These are phyloP conservation scores for Hemistola chrysoprasaria DNA, from an alignment of 2,888 invertebrate genomes.

Conservation along the genomic window DNA sequence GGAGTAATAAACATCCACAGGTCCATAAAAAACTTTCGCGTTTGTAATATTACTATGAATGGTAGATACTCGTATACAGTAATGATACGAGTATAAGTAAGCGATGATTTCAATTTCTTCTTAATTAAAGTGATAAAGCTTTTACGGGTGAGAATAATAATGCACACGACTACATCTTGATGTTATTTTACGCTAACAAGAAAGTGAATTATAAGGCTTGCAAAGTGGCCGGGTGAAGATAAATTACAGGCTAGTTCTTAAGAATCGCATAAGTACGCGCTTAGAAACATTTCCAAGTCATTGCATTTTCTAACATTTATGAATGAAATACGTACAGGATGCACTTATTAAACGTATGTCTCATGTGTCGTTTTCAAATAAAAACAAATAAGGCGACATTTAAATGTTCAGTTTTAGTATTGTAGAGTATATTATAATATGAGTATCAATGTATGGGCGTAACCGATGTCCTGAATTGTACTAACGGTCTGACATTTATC, in stretches of 20 bases:
- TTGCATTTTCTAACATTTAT: constrained; percentile 44
- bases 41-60: too few relatives aligned
- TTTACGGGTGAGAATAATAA: background rate
- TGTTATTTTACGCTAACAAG: constrained; percentile 44
- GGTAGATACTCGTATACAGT: too few relatives aligned
- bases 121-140: too few relatives aligned
- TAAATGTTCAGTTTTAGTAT: too few relatives aligned
- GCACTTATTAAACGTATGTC: constrained; percentile 1
- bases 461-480: constrained; percentile 56
- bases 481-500: constrained; percentile 42
- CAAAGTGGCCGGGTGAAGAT: constrained; percentile 41
- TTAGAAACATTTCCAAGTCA: constrained; percentile 38
- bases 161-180: constrained; percentile 4
- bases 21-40: too few relatives aligned
- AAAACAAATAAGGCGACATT: too few relatives aligned
- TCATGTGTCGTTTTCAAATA: too few relatives aligned
- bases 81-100: background rate
- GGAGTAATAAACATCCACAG: too few relatives aligned
- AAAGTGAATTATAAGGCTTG: constrained; percentile 57
- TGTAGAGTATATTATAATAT: too few relatives aligned
- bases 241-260: constrained; percentile 53
- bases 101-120: background rate
- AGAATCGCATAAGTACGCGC: constrained; percentile 35
- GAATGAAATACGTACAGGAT: constrained; percentile 38
- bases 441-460: constrained; percentile 37